These are phyloP conservation scores for Orthosia cruda DNA, from an alignment of 2,888 invertebrate species.

Conservation along the genomic window DNA sequence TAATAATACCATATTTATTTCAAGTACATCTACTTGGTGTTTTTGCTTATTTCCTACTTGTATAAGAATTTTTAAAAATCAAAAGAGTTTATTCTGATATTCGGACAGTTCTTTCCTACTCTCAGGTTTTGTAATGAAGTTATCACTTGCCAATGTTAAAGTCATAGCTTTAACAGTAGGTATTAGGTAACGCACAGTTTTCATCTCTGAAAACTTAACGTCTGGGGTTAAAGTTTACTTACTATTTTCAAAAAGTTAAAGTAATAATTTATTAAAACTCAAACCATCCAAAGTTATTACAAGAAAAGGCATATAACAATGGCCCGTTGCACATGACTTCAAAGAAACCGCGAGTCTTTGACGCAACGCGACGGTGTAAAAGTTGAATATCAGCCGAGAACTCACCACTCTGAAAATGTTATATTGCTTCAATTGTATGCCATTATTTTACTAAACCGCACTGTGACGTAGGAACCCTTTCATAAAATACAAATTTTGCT, in stretches of 20 bases:
- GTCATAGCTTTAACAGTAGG: not conserved
- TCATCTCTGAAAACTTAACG: too few species aligned
- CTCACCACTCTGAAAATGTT: constrained; percentile 57
- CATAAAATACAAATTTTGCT: constrained; percentile 16
- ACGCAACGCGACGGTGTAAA: constrained; percentile 63
- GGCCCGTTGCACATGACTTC: constrained; percentile 73
- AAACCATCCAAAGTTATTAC: constrained; percentile 11
- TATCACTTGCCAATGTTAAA: too few species aligned
- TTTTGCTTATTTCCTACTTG: too few species aligned
- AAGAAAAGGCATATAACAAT: constrained; percentile 41
- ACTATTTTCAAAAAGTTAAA: not conserved
- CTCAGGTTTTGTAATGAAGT: too few species aligned
- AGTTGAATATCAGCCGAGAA: too few species aligned
- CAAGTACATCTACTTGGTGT: too few species aligned
- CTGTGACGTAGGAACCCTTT: constrained; percentile 38
- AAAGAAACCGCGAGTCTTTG: constrained; percentile 78
- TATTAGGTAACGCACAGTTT: not conserved
- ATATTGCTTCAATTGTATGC: constrained; percentile 62
- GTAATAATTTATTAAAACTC: constrained; percentile 28
- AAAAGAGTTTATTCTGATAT: too few species aligned
- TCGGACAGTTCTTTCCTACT: too few species aligned
- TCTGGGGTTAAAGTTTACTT: too few species aligned
- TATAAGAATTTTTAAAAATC: too few species aligned
- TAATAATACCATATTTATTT: too few species aligned
- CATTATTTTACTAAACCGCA: constrained; percentile 63